phyloP scores from a whole-genome alignment of 2,888 invertebrate genomes.

The Pycnomerus fuliginosus region DNA sequence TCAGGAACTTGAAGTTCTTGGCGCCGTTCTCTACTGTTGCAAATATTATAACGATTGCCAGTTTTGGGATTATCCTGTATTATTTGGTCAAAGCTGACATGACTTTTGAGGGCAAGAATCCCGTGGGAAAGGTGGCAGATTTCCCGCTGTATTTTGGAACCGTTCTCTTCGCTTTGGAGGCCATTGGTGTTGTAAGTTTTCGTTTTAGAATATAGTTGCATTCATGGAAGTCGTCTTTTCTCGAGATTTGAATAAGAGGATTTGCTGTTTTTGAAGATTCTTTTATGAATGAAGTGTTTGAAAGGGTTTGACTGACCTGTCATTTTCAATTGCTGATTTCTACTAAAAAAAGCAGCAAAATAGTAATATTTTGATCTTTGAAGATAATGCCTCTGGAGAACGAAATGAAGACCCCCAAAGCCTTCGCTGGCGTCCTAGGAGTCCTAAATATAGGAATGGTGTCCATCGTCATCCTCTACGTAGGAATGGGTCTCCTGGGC shows the following conservation, averaged over 20 bases:
- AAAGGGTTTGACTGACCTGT: no score
- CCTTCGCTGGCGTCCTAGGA: conserved; percentile 78
- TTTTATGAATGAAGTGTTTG: no score
- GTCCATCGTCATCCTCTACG: conserved; percentile 78
- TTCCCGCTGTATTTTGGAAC: conserved; percentile 87
- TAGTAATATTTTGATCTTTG: conserved; percentile 28
- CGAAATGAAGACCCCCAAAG: conserved; percentile 85
- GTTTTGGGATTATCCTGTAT: conserved; percentile 74
- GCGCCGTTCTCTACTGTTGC: conserved; percentile 84
- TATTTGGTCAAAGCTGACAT: conserved; percentile 68
- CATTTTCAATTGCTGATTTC: background rate
- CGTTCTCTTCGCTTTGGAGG: conserved; percentile 85
- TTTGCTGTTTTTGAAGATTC: no score
- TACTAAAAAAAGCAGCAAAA: no score
- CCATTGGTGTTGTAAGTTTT: conserved; percentile 71
- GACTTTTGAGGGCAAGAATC: conserved; percentile 53
- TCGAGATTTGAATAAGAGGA: no score
- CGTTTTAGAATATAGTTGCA: background rate
- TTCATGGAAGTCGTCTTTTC: no score
- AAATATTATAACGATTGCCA: conserved; percentile 74
- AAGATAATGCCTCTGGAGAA: conserved; percentile 92
- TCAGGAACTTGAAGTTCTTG: conserved; percentile 73
- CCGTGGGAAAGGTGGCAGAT: conserved; percentile 55
- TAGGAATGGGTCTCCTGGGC: conserved; percentile 87
- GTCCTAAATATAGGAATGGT: conserved; percentile 85